Conservation (phyloP, 2,113 vertebrate genomes). For the Vulpes lagopus region DNA sequence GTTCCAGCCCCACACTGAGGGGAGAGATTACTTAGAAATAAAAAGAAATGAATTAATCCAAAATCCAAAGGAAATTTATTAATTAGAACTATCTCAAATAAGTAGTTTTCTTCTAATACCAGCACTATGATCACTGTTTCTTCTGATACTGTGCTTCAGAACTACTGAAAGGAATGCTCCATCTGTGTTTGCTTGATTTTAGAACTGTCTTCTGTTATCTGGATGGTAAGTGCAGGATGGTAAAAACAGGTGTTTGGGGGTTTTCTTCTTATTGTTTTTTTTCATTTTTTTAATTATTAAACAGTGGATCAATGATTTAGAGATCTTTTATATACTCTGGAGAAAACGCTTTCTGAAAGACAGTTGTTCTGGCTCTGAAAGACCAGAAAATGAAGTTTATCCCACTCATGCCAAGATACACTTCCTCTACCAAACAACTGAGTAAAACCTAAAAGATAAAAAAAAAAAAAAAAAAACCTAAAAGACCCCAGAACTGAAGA, state of each 20-base stretch:
- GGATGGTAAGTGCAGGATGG: neutral
- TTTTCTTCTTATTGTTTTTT: no score
- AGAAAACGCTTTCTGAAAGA: neutral
- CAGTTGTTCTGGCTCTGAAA: neutral
- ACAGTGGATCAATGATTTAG: neutral
- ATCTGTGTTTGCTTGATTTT: neutral
- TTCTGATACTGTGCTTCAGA: neutral
- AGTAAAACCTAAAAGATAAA: neutral
- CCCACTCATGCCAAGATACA: neutral
- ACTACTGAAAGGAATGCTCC: neutral
- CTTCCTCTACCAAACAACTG: neutral
- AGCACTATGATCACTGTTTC: neutral
- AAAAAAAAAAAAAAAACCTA: no score
- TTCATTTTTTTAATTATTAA: neutral
- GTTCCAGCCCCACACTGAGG: neutral
- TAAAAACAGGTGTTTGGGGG: neutral
- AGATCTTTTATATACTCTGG: neutral
- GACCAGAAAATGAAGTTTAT: neutral
- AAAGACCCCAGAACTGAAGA: neutral
- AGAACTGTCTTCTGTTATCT: neutral
- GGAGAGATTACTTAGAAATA: neutral
- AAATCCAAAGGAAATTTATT: slow-evolving; percentile 56
- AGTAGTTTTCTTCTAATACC: slow-evolving; percentile 56
- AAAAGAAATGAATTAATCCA: neutral
- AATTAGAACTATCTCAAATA: neutral